Base-by-base conservation (phyloP, 2,888 invertebrate genomes). In the Aspidiotus destructor region DNA sequence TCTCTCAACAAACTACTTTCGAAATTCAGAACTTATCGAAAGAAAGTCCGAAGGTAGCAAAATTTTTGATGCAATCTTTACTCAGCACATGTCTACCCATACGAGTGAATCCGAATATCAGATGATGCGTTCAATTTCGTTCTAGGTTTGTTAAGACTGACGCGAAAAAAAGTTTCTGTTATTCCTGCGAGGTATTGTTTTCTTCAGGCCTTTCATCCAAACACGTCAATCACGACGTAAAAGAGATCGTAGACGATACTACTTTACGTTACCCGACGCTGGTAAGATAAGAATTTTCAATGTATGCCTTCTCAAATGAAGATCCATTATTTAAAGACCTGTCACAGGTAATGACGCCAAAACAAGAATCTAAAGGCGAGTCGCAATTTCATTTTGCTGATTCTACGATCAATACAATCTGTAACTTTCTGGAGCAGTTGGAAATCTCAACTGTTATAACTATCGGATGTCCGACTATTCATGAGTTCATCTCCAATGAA, bases 301-400 rank as follows among this genome's bases (percentile, higher is more conserved):
- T 60, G 15, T 28, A 13, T 7, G 3, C 10, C 13, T 1, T 40
- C 8, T 28, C 7, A 28, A 28, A 5, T 28, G 28, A 28, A 28
- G 5, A 28, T 28, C 28, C 28, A 42, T 60, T 2, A 48, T 62
- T 7, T 54, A 41, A n/a, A 40, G 13, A 54, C 58, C 54, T 65
- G 17, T 70, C 70, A 10, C 52, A 72, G 71, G 55, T 91, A 74
- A 76, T 94, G 10, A 81, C 81, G 41, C 84, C 90, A 0, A 75
- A 88, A 13, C 84, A 86, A 60, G 84, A 88, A 78, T 84, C 88
- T 62, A 87, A 88, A 73, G 86, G 85, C 40, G 91, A 92, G 78
- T 94, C 94, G 0, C 94, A 94, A 77, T 94, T 89, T 77, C 83
- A 92, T 73, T 95, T 95, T 77, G 83, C 87, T 2, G 80, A 84